These are phyloP conservation scores for Nymphalis io DNA, from an alignment of 1,140 invertebrate species.

Conservation along the genomic window DNA sequence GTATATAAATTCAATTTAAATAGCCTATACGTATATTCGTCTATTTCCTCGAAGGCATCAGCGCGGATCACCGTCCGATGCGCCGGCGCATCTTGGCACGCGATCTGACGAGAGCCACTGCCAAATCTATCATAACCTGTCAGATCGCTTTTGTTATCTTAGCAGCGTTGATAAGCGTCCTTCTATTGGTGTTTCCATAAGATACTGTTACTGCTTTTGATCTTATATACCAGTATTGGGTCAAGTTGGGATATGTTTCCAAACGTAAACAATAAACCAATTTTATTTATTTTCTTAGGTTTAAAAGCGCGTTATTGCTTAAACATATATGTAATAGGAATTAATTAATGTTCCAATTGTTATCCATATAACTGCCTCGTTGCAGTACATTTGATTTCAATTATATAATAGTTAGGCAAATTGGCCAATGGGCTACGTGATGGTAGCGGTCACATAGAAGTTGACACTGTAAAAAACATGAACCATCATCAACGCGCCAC, in stretches of 20 bases:
- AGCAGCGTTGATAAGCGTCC: slow-evolving; percentile 21
- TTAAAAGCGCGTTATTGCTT: too few species aligned
- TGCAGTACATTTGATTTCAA: too few species aligned
- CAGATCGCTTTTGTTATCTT: slow-evolving; percentile 26
- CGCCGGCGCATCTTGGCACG: slow-evolving; percentile 34
- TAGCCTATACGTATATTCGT: not conserved
- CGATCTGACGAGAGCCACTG: slow-evolving; percentile 42
- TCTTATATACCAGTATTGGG: not conserved
- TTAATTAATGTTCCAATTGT: too few species aligned
- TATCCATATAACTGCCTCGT: too few species aligned
- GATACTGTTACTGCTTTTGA: not conserved
- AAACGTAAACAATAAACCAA: not conserved
- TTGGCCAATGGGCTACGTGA: too few species aligned
- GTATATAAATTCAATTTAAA: not conserved
- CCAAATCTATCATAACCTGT: slow-evolving; percentile 37
- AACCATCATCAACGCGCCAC: too few species aligned
- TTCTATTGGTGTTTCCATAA: not conserved
- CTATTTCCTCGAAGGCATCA: slow-evolving; percentile 3
- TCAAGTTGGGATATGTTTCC: not conserved
- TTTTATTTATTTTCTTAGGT: too few species aligned
- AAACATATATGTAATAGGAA: too few species aligned
- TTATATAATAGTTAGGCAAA: too few species aligned
- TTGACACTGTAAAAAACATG: too few species aligned
- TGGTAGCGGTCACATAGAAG: too few species aligned
- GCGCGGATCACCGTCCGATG: slow-evolving; percentile 15